phyloP scores from a whole-genome alignment of 2,888 invertebrate species.

The Ceramica pisi region DNA sequence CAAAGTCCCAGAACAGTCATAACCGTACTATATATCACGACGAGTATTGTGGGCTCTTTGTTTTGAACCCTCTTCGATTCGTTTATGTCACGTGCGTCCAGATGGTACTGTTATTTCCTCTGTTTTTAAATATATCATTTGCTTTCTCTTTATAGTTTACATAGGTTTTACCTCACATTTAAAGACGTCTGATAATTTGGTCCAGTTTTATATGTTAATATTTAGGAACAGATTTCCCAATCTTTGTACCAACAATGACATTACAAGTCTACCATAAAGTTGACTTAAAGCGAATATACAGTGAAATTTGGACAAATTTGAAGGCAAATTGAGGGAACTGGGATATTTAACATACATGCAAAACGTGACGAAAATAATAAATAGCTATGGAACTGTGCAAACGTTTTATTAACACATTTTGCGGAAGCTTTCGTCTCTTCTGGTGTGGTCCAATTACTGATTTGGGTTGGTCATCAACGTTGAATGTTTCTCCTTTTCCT shows the following conservation, averaged over 20 bases:
- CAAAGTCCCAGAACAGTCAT: conserved; percentile 19
- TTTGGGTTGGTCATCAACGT: neutral
- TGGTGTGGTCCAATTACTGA: neutral
- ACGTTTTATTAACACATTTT: neutral
- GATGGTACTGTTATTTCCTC: conserved; percentile 12
- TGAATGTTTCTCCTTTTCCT: neutral
- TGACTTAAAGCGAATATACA: conserved; percentile 12
- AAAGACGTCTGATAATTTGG: neutral
- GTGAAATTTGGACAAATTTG: conserved; percentile 11
- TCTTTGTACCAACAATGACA: neutral
- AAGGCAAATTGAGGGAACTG: conserved; percentile 28
- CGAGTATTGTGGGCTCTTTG: conserved; percentile 3
- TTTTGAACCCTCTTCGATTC: conserved; percentile 26
- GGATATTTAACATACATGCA: conserved; percentile 1
- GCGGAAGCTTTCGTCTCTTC: no score
- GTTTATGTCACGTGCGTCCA: conserved; percentile 30
- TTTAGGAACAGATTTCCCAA: conserved; percentile 9
- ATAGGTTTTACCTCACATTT: neutral
- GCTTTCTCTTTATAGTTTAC: neutral
- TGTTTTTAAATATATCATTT: neutral
- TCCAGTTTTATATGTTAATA: conserved; percentile 18
- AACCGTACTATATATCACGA: conserved; percentile 19
- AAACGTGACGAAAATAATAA: conserved; percentile 29
- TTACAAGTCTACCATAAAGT: conserved; percentile 4
- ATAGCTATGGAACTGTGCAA: neutral